Base-by-base conservation (phyloP, 1,140 invertebrate genomes). In the Brachionus angularis region DNA sequence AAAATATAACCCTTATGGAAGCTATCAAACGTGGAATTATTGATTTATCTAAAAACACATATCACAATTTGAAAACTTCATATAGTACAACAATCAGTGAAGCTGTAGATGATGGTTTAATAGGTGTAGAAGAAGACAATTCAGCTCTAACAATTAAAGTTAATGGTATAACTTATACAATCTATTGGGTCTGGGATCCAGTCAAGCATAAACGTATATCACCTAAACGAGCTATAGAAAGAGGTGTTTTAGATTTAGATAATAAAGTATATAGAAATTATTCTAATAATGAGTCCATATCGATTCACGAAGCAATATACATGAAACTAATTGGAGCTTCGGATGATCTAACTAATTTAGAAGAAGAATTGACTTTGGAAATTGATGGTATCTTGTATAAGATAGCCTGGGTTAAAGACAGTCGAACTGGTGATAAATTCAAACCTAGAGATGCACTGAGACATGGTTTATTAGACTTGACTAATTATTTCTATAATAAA, bases 21-120 rank as follows among this genome's bases (percentile, higher is more conserved):
- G 89, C 88, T n/a, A 75, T 91, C 3, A 82, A 88, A 46, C 86
- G 83, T 74, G 87, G 88, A 55, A 77, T 90, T 77, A 84, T 93
- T 73, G 88, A 93, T 81, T 84, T 89, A 70, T 84, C 87, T 75
- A 88, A 86, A 64, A 89, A 89, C 74, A 31, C 23, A 5, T 71
- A 72, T 52, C 33, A 72, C n/a, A 50, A 73, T 47, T 52, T 64
- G n/a, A 44, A 42, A 18, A 72, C 73, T 16, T 50, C 33, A 21
- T 16, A 42, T n/a, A 49, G 50, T 33, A 10, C 27, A 10, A 73
- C 78, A n/a, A 78, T 81, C 72, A 55, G 72, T 33, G 76, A 80
- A 55, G 79, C 79, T 10, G 62, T 78, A 12, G 72, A 76, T n/a
- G 55, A 73, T 44, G 39, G 70, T 33, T 23, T 55, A 0, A 50